phyloP scores from a whole-genome alignment of 2,797 vertebrate genomes.

The Phalanger gymnotis region DNA sequence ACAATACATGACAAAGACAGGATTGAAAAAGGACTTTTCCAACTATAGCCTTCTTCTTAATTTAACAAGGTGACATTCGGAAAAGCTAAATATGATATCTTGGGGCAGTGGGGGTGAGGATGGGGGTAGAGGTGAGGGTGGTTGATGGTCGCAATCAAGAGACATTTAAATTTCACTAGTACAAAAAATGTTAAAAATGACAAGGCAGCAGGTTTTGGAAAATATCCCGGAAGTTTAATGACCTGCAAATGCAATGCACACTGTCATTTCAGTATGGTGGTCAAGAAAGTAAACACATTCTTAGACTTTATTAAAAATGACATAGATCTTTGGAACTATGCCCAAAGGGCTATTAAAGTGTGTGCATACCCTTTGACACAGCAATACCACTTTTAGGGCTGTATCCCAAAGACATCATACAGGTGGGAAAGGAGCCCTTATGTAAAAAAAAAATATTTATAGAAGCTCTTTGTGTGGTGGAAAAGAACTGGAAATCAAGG shows the following conservation, averaged over 20 bases:
- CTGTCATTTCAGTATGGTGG: neutral
- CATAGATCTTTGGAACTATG: too few relatives aligned
- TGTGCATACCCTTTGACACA: too few relatives aligned
- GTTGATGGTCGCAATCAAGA: neutral
- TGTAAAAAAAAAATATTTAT: too few relatives aligned
- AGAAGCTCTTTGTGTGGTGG: too few relatives aligned
- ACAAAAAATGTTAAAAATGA: neutral
- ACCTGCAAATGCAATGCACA: neutral
- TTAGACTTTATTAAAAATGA: neutral
- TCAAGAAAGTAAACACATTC: neutral
- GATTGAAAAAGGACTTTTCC: neutral
- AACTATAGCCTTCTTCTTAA: neutral
- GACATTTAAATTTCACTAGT: neutral
- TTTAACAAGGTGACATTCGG: neutral
- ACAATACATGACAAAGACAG: neutral
- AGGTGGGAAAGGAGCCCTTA: too few relatives aligned
- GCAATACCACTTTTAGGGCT: too few relatives aligned
- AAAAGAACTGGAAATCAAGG: too few relatives aligned
- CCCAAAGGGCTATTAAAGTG: too few relatives aligned
- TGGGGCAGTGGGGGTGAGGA: neutral
- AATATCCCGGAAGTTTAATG: neutral
- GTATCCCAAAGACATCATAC: too few relatives aligned
- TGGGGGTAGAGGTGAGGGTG: accelerated
- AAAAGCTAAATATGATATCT: neutral
- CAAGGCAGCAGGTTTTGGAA: neutral